Evolutionary conservation across 2,113 vertebrate genomes (phyloP), one percentile per base, ranked within the genome.

Genomic region (Plectropomus leopardus): DNA sequence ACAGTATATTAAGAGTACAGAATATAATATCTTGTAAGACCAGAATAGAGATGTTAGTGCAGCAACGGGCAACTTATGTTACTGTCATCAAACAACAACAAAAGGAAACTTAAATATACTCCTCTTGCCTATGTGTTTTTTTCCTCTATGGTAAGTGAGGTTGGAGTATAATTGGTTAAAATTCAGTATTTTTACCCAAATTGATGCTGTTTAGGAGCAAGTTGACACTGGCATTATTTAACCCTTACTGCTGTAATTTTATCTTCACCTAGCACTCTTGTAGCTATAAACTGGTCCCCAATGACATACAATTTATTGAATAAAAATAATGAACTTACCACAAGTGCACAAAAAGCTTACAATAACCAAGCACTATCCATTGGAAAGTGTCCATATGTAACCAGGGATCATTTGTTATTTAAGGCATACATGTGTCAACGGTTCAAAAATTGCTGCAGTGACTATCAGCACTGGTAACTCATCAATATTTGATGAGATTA

Each of bases 391-490:
- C 51, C 17, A 13, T 40, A 24, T 44, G 32, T 65, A 74, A 81
- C 57, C 54, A 48, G 61, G 64, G 32, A 75, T 53, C 23, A 40
- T 36, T 66, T 59, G 19, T 83, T 24, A 67, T 72, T 83, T 92
- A 92, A 90, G 90, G 92, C 92, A 82, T 83, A 76, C 53, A 84
- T 76, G 48, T 53, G 47, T 80, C 34, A 69, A 84, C 63, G 75
- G 45, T 61, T 76, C 10, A 74, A 47, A 45, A 77, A 42, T 34
- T 23, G 28, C 70, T 34, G 36, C 42, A 61, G 26, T 45, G 73
- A 65, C 15, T 32, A 2, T 67, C 21, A 68, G 23, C 32, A 60
- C 6, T 28, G 16, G 16, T 44, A 44, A 54, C 23, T 54, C 15
- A 36, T 58, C 59, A 44, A 57, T 28, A 69, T 77, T 77, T 55